phyloP scores from a whole-genome alignment of 2,113 vertebrate genomes.

The Oxyura jamaicensis region DNA sequence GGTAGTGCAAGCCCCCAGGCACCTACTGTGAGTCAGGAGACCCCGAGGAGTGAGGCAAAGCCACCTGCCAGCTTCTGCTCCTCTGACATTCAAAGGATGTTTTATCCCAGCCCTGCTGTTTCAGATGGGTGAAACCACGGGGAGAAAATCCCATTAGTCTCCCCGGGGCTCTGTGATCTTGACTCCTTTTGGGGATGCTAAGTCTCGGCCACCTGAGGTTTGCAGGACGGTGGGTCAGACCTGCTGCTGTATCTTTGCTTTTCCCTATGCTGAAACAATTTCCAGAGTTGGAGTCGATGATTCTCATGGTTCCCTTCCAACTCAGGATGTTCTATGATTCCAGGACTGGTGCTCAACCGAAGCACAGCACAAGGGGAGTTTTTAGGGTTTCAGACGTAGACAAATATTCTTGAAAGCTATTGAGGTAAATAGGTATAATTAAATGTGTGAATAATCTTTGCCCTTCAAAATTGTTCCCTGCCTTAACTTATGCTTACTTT shows the following conservation, averaged over 20 bases:
- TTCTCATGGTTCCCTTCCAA: not conserved
- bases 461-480: not conserved
- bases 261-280: not conserved
- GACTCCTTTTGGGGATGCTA: not conserved
- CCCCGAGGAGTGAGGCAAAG: not conserved
- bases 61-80: constrained; percentile 14
- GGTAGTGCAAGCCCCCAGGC: not conserved
- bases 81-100: not conserved
- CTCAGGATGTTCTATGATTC: not conserved
- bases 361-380: not conserved
- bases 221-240: not conserved
- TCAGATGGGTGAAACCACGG: accelerated
- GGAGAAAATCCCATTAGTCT: not conserved
- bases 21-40: constrained; percentile 20
- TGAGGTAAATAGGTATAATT: not conserved
- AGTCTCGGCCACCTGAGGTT: not conserved
- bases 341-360: too few relatives aligned
- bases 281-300: not conserved
- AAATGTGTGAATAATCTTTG: not conserved
- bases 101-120: not conserved
- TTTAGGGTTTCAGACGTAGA: not conserved
- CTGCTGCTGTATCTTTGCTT: not conserved
- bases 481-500: not conserved
- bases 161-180: accelerated
- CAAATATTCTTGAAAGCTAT: accelerated